These are phyloP conservation scores for Chrysemys picta DNA, from an alignment of 2,113 vertebrate genomes.

Conservation along the genomic window DNA sequence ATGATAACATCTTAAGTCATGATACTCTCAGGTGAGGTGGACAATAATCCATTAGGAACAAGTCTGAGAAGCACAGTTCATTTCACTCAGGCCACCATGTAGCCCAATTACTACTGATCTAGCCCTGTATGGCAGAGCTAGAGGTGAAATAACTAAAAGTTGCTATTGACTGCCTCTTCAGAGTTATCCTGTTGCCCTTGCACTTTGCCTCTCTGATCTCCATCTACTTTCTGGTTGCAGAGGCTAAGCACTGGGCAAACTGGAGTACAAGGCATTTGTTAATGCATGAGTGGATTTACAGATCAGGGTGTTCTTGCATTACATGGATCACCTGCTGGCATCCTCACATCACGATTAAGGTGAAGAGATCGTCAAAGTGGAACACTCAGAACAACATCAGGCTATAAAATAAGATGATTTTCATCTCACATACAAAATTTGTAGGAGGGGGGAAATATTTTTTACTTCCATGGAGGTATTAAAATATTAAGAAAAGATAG, in stretches of 20 bases:
- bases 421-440: constrained; percentile 60
- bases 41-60: not conserved
- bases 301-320: not conserved
- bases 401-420: constrained; percentile 48
- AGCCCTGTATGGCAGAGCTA: not conserved
- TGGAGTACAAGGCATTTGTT: not conserved
- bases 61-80: not conserved
- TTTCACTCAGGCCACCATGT: not conserved
- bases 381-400: not conserved
- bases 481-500: constrained; percentile 61
- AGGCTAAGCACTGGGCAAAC: not conserved
- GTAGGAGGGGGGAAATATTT: constrained; percentile 38
- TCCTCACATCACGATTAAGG: not conserved
- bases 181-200: not conserved
- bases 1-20: not conserved
- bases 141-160: not conserved
- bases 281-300: not conserved
- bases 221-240: not conserved
- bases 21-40: not conserved
- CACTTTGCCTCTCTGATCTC: not conserved
- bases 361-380: not conserved
- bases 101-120: not conserved
- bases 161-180: not conserved
- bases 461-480: constrained; percentile 57
- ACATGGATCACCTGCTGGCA: constrained; percentile 12